Conservation (phyloP, 2,113 vertebrate species). For the Spermophilus dauricus region DNA sequence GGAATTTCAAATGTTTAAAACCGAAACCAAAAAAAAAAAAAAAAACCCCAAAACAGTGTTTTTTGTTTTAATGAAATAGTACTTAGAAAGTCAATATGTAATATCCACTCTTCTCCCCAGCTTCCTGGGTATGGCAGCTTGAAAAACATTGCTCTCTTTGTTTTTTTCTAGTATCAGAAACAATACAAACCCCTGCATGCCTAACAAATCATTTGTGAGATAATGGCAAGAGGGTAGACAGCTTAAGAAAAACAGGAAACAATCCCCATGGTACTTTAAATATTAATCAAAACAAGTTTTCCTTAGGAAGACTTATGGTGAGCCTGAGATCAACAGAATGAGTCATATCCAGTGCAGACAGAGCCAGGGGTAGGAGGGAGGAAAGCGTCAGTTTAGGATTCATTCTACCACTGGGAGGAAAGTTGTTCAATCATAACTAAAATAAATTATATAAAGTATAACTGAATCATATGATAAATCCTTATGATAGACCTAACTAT, state of each 20-base stretch:
- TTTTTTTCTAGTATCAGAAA: slow-evolving; percentile 72
- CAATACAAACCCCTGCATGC: slow-evolving; percentile 65
- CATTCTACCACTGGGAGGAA: slow-evolving; percentile 66
- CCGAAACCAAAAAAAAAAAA: not conserved
- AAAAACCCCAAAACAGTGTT: no score
- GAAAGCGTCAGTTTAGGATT: slow-evolving; percentile 51
- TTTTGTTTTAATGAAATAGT: not conserved
- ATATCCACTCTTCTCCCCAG: not conserved
- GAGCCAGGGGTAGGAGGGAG: not conserved
- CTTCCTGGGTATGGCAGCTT: slow-evolving; percentile 46
- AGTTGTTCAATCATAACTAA: slow-evolving; percentile 41
- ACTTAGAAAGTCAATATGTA: not conserved
- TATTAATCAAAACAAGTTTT: slow-evolving; percentile 77
- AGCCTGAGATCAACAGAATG: slow-evolving; percentile 72
- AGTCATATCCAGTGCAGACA: slow-evolving; percentile 70
- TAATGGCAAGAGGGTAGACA: slow-evolving; percentile 52
- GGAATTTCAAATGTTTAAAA: not conserved
- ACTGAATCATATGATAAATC: not conserved
- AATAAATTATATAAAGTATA: slow-evolving; percentile 58
- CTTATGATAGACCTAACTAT: not conserved
- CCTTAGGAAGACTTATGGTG: slow-evolving; percentile 59
- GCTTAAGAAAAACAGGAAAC: slow-evolving; percentile 74
- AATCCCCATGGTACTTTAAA: slow-evolving; percentile 77
- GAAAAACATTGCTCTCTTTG: slow-evolving; percentile 60
- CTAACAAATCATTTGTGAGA: slow-evolving; percentile 77